Evolutionary conservation across 2,113 vertebrate genomes (phyloP).

Genomic region (Galbula dea): DNA sequence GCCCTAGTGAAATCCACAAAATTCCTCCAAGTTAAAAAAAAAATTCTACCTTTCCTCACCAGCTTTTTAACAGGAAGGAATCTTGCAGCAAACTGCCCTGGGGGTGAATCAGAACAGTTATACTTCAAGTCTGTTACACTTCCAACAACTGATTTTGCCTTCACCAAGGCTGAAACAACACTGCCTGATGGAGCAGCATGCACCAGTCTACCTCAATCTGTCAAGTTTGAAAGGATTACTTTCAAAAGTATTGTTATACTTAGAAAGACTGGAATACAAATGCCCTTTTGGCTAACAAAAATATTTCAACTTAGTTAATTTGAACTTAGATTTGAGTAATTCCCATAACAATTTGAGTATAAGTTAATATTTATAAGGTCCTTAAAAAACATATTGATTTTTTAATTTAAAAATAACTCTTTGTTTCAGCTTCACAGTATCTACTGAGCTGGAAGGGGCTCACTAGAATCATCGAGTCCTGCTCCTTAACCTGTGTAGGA

Average conservation of each 20-base stretch:
- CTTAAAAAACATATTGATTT: background rate
- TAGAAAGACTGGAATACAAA: background rate
- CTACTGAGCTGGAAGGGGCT: no score
- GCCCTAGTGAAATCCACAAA: background rate
- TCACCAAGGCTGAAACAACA: background rate
- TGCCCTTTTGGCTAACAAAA: accelerated
- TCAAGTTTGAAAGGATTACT: background rate
- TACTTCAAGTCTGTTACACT: background rate
- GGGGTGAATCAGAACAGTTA: background rate
- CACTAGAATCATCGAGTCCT: no score
- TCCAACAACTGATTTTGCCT: background rate
- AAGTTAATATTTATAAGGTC: no score
- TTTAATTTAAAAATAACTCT: background rate
- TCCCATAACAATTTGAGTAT: no score
- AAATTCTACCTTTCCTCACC: background rate
- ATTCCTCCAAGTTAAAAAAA: background rate
- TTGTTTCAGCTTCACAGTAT: no score
- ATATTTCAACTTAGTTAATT: background rate
- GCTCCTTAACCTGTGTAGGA: no score
- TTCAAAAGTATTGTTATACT: background rate
- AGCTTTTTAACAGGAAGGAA: background rate
- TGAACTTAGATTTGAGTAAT: background rate
- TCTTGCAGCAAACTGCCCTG: background rate
- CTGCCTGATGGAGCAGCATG: background rate
- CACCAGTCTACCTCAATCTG: background rate